phyloP scores from a whole-genome alignment of 2,888 invertebrate species.

The Dynastes tityus region DNA sequence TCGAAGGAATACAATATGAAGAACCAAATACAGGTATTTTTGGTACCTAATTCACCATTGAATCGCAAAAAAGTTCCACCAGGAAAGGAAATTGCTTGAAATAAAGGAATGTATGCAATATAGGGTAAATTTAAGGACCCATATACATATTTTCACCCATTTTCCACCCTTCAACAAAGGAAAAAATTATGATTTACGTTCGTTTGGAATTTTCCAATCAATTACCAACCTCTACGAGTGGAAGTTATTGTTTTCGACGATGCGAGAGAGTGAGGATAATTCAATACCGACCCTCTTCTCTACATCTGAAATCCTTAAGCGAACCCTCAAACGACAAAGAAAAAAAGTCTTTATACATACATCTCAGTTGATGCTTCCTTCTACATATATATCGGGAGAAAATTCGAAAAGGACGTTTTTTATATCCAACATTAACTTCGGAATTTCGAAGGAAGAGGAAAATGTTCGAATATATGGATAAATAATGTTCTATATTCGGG shows the following conservation, averaged over 20 bases:
- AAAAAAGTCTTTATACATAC: neutral
- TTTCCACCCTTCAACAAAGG: neutral
- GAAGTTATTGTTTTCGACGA: slow-evolving; percentile 31
- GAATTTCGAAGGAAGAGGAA: neutral
- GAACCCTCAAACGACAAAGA: neutral
- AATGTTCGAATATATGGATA: slow-evolving; percentile 5
- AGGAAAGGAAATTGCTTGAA: neutral
- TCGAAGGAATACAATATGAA: too few species aligned
- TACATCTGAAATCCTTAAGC: neutral
- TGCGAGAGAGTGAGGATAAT: neutral
- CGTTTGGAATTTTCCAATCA: slow-evolving; percentile 34
- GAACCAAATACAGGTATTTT: too few species aligned
- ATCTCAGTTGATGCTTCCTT: neutral
- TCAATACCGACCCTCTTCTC: neutral
- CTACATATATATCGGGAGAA: neutral
- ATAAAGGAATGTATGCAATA: neutral
- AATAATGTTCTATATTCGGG: neutral
- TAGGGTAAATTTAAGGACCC: neutral
- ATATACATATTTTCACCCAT: neutral
- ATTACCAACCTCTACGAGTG: slow-evolving; percentile 13
- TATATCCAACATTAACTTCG: slow-evolving; percentile 6
- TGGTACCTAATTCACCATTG: too few species aligned
- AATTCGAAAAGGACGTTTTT: neutral
- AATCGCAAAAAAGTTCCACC: too few species aligned
- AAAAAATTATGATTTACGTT: slow-evolving; percentile 20